Percentiles rank a stretch among this genome's conserved stretches.
These are phyloP conservation scores for Cyrtorhinus lividipennis DNA, from an alignment of 1,140 invertebrate species.

Conservation along the genomic window DNA sequence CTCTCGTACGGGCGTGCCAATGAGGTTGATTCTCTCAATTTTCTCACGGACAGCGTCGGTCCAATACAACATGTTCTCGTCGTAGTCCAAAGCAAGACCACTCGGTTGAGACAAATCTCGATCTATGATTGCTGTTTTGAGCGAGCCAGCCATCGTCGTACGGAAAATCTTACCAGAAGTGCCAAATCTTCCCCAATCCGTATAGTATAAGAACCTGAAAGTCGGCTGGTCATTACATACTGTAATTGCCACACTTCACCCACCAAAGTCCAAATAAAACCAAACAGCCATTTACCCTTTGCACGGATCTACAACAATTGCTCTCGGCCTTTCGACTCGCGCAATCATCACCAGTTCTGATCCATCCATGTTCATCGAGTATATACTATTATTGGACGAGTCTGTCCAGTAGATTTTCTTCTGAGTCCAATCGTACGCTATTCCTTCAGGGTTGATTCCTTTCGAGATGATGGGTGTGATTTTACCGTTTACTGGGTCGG, in stretches of 20 bases:
- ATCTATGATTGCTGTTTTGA: constrained; percentile 77
- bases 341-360: constrained; percentile 84
- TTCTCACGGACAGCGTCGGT: constrained; percentile 94
- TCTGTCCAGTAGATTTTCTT: constrained; percentile 97
- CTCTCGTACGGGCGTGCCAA: constrained; percentile 52
- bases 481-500: constrained; percentile 41
- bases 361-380: constrained; percentile 85
- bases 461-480: constrained; percentile 62
- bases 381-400: constrained; percentile 83
- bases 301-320: constrained; percentile 94
- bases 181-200: constrained; percentile 85
- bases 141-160: constrained; percentile 91
- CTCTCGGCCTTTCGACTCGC: constrained; percentile 78
- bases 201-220: constrained; percentile 64
- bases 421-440: constrained; percentile 93
- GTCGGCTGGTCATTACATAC: constrained; percentile 3
- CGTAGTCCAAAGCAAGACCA: constrained; percentile 90
- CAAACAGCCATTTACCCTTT: constrained; percentile 65
- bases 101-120: constrained; percentile 88
- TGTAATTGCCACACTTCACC: constrained; percentile 17
- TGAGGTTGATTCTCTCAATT: constrained; percentile 82
- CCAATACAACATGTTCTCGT: constrained; percentile 92
- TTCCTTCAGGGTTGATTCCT: constrained; percentile 85
- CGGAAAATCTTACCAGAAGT: constrained; percentile 88
- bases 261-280: too few relatives aligned